Conservation (phyloP, 2,113 vertebrate genomes). For the Ochotona curzoniae region DNA sequence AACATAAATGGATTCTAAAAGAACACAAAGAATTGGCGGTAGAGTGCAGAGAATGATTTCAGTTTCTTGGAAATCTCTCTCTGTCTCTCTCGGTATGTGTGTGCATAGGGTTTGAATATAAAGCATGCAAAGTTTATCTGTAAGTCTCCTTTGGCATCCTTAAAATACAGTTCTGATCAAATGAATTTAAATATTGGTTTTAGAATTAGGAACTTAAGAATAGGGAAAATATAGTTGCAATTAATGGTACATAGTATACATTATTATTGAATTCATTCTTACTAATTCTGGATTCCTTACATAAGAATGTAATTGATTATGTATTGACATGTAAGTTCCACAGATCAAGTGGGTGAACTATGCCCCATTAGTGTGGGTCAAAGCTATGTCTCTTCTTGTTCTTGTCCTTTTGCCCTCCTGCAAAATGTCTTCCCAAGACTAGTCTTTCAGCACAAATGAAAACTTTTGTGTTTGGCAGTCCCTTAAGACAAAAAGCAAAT, state of each 20-base stretch:
- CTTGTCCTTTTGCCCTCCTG: neutral
- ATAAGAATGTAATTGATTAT: neutral
- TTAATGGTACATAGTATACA: neutral
- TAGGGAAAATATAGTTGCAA: neutral
- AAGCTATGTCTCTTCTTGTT: neutral
- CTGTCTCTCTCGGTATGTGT: neutral
- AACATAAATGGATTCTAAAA: neutral
- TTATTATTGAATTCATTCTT: neutral
- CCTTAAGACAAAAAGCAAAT: constrained; percentile 21
- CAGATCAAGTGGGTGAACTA: neutral
- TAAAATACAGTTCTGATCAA: constrained; percentile 13
- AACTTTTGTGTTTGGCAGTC: neutral
- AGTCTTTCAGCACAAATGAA: neutral
- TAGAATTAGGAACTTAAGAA: neutral
- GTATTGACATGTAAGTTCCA: neutral
- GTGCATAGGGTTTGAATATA: no score
- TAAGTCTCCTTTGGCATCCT: constrained; percentile 13
- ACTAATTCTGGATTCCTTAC: neutral
- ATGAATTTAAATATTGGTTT: constrained; percentile 33
- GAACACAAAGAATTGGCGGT: neutral
- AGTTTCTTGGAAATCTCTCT: neutral
- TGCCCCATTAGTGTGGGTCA: no score
- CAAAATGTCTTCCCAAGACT: neutral
- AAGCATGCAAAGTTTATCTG: neutral
- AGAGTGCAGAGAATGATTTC: neutral